A percentile compares a stretch with the other conserved stretches of the same genome.
phyloP scores from a whole-genome alignment of 2,113 vertebrate species.

The Brachionichthys hirsutus region DNA sequence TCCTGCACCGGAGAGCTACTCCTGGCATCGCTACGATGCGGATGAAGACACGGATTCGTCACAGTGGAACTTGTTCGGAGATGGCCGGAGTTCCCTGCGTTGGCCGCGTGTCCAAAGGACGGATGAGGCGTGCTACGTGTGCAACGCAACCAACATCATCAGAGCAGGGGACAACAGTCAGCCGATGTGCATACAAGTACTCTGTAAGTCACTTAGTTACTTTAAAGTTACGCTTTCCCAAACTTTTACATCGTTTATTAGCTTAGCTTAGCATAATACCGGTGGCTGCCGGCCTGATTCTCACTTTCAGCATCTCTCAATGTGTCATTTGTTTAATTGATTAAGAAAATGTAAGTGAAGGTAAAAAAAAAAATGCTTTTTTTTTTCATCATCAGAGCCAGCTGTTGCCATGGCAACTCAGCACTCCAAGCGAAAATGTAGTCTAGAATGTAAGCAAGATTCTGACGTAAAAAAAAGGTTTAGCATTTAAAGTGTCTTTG shows the following conservation, averaged over 20 bases:
- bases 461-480: not conserved
- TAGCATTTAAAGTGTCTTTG: too few relatives aligned
- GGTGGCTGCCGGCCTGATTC: too few relatives aligned
- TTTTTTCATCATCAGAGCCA: too few relatives aligned
- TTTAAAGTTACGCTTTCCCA: not conserved
- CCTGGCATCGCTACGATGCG: conserved; percentile 37
- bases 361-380: too few relatives aligned
- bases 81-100: rapidly evolving
- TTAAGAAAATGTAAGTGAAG: too few relatives aligned
- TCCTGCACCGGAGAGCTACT: not conserved
- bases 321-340: too few relatives aligned
- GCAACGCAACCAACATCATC: conserved; percentile 37
- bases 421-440: too few relatives aligned
- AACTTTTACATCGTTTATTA: too few relatives aligned
- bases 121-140: conserved; percentile 58
- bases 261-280: too few relatives aligned
- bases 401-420: too few relatives aligned
- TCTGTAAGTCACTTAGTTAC: conserved; percentile 64
- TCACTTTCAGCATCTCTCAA: too few relatives aligned
- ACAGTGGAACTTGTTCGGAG: rapidly evolving
- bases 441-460: not conserved
- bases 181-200: conserved; percentile 28
- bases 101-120: not conserved
- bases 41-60: not conserved
- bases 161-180: not conserved